Evolutionary conservation across 2,113 vertebrate genomes (phyloP).

Genomic region (Sapayoa aenigma): DNA sequence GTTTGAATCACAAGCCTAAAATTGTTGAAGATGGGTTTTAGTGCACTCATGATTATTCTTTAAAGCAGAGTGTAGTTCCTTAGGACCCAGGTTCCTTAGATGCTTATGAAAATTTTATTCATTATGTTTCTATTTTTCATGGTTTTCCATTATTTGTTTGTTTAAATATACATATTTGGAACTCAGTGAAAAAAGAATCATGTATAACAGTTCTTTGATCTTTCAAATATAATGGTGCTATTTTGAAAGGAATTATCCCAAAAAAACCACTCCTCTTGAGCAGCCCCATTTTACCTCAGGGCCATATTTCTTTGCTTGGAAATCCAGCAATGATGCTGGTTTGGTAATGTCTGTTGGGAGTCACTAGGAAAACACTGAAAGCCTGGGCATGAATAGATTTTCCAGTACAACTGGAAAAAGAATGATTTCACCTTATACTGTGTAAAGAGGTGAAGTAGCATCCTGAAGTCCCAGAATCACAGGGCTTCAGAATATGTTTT

Average conservation of each 20-base stretch:
- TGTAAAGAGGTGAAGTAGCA: background rate
- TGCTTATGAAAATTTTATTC: background rate
- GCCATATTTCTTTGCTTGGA: constrained; percentile 8
- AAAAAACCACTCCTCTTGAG: background rate
- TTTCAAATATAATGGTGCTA: background rate
- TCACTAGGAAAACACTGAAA: constrained; percentile 33
- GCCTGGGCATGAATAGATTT: constrained; percentile 15
- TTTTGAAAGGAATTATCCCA: background rate
- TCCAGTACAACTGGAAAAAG: constrained; percentile 46
- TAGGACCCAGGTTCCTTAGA: background rate
- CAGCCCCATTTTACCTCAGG: background rate
- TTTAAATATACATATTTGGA: background rate
- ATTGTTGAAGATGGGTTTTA: background rate
- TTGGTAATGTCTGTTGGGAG: constrained; percentile 25
- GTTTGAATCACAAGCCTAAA: background rate
- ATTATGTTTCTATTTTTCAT: background rate
- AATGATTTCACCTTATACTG: constrained; percentile 31
- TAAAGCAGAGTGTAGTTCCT: background rate
- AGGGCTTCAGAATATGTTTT: background rate
- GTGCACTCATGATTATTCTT: background rate
- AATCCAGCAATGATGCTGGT: background rate
- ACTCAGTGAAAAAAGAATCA: background rate
- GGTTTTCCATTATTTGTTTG: background rate
- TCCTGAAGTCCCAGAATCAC: background rate
- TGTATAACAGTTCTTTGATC: background rate